Evolutionary conservation across 92 coral and sea anemone species (phyloP).

Genomic region (Epizoanthus ramosus): DNA sequence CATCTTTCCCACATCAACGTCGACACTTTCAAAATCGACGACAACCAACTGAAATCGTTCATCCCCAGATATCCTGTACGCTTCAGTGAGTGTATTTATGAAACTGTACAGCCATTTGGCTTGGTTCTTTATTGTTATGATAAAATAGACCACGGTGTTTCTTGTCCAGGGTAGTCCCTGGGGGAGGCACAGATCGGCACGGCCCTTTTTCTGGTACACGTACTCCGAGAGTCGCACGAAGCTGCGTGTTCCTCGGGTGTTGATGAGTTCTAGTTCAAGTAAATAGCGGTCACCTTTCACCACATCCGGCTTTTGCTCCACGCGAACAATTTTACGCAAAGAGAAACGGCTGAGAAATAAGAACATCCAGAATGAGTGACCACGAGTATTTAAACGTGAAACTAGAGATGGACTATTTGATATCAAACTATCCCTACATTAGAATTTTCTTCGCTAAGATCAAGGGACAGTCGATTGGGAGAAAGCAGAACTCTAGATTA

Average conservation of each 20-base stretch:
- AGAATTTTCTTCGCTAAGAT: no score
- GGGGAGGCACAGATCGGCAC: slow-evolving; percentile 37
- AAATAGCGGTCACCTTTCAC: slow-evolving; percentile 57
- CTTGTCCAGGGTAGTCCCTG: slow-evolving; percentile 39
- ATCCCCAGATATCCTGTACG: slow-evolving; percentile 39
- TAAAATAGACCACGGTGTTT: slow-evolving; percentile 27
- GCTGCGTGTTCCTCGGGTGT: not conserved
- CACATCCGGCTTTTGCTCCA: slow-evolving; percentile 44
- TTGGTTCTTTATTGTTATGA: slow-evolving; percentile 49
- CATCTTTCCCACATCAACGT: slow-evolving; percentile 37
- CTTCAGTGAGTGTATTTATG: slow-evolving; percentile 33
- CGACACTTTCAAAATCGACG: slow-evolving; percentile 48
- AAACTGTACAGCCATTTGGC: slow-evolving; percentile 50
- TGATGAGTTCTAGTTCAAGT: slow-evolving; percentile 37
- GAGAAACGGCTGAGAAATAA: slow-evolving; percentile 19
- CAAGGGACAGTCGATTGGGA: no score
- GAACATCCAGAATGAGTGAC: not conserved
- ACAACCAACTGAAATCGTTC: slow-evolving; percentile 45
- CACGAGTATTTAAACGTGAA: no score
- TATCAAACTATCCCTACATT: no score
- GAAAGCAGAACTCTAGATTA: no score
- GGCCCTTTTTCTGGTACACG: slow-evolving; percentile 29
- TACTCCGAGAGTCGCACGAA: slow-evolving; percentile 44
- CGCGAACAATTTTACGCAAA: slow-evolving; percentile 37
- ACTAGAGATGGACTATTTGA: no score